These are phyloP conservation scores for Halcyon malimbica DNA, from an alignment of 2,113 vertebrate species.

Conservation along the genomic window DNA sequence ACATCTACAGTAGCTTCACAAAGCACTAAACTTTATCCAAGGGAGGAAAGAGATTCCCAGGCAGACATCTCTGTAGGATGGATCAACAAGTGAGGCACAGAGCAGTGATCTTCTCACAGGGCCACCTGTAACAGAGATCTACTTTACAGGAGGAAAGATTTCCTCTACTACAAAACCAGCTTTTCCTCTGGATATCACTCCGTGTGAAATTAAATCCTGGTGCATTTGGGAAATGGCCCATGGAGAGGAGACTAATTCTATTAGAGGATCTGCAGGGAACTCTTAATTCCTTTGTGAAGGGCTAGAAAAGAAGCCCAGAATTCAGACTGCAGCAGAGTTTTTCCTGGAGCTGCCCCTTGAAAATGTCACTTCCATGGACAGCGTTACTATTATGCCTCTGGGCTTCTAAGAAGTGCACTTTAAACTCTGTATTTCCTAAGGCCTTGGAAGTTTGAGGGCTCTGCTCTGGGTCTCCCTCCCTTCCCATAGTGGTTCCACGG, in stretches of 20 bases:
- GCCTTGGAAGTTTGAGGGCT: not conserved
- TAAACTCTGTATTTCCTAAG: not conserved
- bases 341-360: not conserved
- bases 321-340: not conserved
- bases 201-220: conserved; percentile 34
- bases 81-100: not conserved
- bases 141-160: not conserved
- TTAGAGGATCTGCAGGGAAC: not conserved
- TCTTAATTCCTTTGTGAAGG: not conserved
- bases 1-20: not conserved
- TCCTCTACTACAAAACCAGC: not conserved
- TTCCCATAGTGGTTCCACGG: not conserved
- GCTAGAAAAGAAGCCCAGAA: not conserved
- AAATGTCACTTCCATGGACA: not conserved
- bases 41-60: not conserved
- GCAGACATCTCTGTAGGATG: not conserved
- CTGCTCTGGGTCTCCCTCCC: not conserved
- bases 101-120: not conserved
- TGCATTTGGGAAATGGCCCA: conserved; percentile 14
- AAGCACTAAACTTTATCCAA: not conserved
- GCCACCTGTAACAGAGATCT: not conserved
- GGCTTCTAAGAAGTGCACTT: not conserved
- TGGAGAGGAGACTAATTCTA: conserved; percentile 27
- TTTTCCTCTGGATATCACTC: not conserved
- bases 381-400: not conserved